These are phyloP conservation scores for Anarrhichthys ocellatus DNA, from an alignment of 2,113 vertebrate species.

Conservation along the genomic window DNA sequence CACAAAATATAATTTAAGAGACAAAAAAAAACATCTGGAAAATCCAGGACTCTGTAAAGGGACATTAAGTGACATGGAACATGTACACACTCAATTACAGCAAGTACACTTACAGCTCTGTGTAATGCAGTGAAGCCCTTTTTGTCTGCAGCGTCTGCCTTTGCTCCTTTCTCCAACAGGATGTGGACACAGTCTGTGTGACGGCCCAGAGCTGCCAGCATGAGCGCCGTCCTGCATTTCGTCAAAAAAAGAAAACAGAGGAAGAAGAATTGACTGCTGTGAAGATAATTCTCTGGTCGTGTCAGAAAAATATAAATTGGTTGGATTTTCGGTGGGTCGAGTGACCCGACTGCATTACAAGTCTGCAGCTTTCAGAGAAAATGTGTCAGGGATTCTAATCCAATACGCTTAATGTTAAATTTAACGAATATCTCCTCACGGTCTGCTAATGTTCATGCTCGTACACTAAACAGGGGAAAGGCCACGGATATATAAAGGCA, in stretches of 20 bases:
- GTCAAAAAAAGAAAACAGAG: constrained; percentile 5
- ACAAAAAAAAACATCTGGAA: neutral
- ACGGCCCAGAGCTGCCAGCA: constrained; percentile 92
- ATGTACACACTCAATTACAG: neutral
- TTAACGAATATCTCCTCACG: neutral
- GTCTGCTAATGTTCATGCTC: too few species aligned
- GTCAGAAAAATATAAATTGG: neutral
- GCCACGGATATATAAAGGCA: too few species aligned
- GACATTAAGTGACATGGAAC: neutral
- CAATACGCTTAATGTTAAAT: neutral
- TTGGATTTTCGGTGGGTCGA: neutral
- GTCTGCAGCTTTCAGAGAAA: neutral
- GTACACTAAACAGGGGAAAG: too few species aligned
- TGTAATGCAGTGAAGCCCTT: constrained; percentile 92
- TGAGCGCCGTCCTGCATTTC: constrained; percentile 88
- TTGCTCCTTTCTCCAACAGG: constrained; percentile 94
- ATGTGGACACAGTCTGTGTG: constrained; percentile 95
- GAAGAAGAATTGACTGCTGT: neutral
- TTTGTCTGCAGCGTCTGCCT: constrained; percentile 90
- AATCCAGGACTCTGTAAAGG: neutral
- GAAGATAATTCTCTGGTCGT: neutral
- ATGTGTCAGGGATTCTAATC: neutral
- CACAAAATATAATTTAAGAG: neutral
- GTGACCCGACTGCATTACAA: neutral
- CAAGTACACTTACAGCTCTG: constrained; percentile 86